phyloP scores from a whole-genome alignment of 2,888 invertebrate genomes.

The Ectemnius continuus region DNA sequence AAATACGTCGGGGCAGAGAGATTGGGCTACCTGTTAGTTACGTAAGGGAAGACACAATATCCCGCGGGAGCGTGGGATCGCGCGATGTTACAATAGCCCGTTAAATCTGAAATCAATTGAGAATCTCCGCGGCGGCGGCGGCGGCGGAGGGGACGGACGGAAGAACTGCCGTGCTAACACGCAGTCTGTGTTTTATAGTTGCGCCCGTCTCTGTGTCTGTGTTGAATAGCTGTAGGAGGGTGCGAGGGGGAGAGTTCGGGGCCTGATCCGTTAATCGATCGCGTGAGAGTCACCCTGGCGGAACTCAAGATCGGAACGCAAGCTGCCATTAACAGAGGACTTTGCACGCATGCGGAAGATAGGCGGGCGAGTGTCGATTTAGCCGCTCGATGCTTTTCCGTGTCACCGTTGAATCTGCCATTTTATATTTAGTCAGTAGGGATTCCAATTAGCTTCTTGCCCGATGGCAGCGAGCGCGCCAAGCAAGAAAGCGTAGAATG shows the following conservation, averaged over 20 bases:
- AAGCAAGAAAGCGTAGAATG: slow-evolving; percentile 19
- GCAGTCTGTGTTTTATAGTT: not conserved
- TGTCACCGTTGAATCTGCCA: slow-evolving; percentile 35
- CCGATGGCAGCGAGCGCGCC: slow-evolving; percentile 9
- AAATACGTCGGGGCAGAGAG: slow-evolving; percentile 26
- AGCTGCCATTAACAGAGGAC: slow-evolving; percentile 24
- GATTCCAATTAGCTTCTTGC: slow-evolving; percentile 45
- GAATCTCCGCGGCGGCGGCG: not conserved
- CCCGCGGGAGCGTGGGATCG: slow-evolving; percentile 44
- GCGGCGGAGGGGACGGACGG: no score
- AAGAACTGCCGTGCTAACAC: not conserved
- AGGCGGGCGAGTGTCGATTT: slow-evolving; percentile 13
- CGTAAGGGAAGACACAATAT: slow-evolving; percentile 28
- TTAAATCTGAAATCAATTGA: slow-evolving; percentile 44
- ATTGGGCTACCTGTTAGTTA: slow-evolving; percentile 50
- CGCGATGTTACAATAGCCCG: slow-evolving; percentile 32
- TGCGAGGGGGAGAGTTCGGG: no score
- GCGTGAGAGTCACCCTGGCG: slow-evolving; percentile 22
- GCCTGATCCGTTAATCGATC: slow-evolving; percentile 29
- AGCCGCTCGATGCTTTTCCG: slow-evolving; percentile 31
- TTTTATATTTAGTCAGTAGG: slow-evolving; percentile 39
- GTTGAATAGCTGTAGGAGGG: not conserved
- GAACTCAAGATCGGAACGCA: slow-evolving; percentile 35
- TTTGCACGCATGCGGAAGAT: slow-evolving; percentile 31
- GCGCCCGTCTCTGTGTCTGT: not conserved